phyloP scores from a whole-genome alignment of 2,888 invertebrate genomes.

The Brachylomia viminalis region DNA sequence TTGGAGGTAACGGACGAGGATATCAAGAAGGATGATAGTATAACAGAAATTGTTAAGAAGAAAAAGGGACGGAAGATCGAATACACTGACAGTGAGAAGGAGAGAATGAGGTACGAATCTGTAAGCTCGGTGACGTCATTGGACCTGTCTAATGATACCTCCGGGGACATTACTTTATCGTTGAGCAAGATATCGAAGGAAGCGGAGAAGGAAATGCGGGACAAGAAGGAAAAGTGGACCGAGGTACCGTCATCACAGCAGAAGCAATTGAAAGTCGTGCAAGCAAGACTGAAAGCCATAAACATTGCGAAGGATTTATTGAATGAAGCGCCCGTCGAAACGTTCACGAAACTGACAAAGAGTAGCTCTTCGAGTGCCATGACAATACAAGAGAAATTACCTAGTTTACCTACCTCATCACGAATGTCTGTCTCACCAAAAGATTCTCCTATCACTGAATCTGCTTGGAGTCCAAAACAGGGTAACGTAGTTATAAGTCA shows the following conservation, averaged over 20 bases:
- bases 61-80: conserved; percentile 87
- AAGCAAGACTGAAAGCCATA: conserved; percentile 87
- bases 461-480: conserved; percentile 76
- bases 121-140: conserved; percentile 85
- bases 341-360: conserved; percentile 83
- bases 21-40: conserved; percentile 85
- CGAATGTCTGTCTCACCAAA: conserved; percentile 83
- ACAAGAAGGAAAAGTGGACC: conserved; percentile 85
- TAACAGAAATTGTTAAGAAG: conserved; percentile 79
- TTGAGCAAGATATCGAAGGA: conserved; percentile 81
- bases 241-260: conserved; percentile 85
- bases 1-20: conserved; percentile 88
- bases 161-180: conserved; percentile 85
- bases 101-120: conserved; percentile 83
- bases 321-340: conserved; percentile 80
- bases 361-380: conserved; percentile 78
- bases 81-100: conserved; percentile 87
- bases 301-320: conserved; percentile 83
- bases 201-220: conserved; percentile 73
- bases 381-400: conserved; percentile 65
- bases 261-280: conserved; percentile 87
- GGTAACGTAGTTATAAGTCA: conserved; percentile 83
- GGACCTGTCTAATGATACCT: conserved; percentile 81
- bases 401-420: conserved; percentile 76
- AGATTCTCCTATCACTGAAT: conserved; percentile 75